Conservation (phyloP, 2,888 invertebrate genomes). For the Orchesella flavescens region DNA sequence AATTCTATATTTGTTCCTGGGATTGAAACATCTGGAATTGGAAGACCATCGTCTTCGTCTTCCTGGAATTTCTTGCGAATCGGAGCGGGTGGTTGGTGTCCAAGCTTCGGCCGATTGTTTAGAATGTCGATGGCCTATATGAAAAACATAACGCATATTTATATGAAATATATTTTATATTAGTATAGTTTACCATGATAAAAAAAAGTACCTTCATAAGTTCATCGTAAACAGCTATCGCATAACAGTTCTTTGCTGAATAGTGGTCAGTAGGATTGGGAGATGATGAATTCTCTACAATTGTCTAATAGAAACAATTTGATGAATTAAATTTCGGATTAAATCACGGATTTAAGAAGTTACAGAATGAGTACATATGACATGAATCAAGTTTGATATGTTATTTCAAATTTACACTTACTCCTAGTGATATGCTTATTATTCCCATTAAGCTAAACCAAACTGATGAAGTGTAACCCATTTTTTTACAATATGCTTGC, state of each 20-base stretch:
- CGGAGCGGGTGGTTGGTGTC: neutral
- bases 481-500: no score
- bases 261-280: neutral
- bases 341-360: no score
- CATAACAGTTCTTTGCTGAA: constrained; percentile 20
- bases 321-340: no score
- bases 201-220: constrained; percentile 19
- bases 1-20: neutral
- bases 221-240: constrained; percentile 39
- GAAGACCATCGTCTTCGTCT: constrained; percentile 20
- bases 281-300: neutral
- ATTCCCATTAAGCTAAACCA: no score
- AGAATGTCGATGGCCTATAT: constrained; percentile 24
- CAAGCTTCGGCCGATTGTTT: neutral
- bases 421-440: no score
- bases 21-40: no score
- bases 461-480: no score
- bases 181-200: neutral
- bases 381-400: no score
- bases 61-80: constrained; percentile 21
- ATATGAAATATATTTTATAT: neutral
- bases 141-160: neutral
- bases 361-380: no score
- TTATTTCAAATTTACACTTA: no score
- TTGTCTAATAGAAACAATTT: no score